phyloP scores from a whole-genome alignment of 2,113 vertebrate species.

The Ancistrus triradiatus region DNA sequence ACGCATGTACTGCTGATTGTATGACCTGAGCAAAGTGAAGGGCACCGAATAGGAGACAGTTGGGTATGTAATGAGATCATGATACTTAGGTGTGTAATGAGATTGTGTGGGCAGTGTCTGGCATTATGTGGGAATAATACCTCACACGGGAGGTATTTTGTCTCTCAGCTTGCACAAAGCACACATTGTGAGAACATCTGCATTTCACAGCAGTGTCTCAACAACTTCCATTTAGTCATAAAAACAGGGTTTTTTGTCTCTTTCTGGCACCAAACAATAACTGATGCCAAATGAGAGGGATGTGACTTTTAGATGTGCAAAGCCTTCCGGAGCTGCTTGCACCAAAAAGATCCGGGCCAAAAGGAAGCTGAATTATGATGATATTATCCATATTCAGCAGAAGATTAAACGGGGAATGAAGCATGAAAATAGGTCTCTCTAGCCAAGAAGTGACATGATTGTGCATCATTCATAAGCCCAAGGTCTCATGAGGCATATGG shows the following conservation, averaged over 20 bases:
- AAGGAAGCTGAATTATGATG: slow-evolving; percentile 11
- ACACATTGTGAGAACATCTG: slow-evolving; percentile 43
- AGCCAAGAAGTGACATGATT: slow-evolving; percentile 21
- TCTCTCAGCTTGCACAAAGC: slow-evolving; percentile 35
- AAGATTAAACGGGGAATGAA: slow-evolving; percentile 26
- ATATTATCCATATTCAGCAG: slow-evolving; percentile 19
- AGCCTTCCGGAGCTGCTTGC: slow-evolving; percentile 18
- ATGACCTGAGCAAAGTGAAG: neutral
- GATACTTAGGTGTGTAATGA: slow-evolving; percentile 4
- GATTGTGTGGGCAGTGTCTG: slow-evolving; percentile 5
- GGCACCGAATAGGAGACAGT: neutral
- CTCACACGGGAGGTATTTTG: slow-evolving; percentile 21
- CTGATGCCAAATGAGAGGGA: slow-evolving; percentile 20
- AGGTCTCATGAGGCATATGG: slow-evolving; percentile 9
- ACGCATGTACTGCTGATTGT: neutral
- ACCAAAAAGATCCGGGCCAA: slow-evolving; percentile 13
- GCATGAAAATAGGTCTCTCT: slow-evolving; percentile 20
- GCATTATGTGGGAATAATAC: slow-evolving; percentile 12
- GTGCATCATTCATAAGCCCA: slow-evolving; percentile 39
- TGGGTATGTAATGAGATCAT: neutral
- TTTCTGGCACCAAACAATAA: slow-evolving; percentile 30
- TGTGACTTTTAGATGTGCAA: slow-evolving; percentile 9
- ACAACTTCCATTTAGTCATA: slow-evolving; percentile 38
- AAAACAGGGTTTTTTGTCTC: slow-evolving; percentile 21
- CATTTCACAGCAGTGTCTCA: slow-evolving; percentile 36